phyloP scores from a whole-genome alignment of 2,113 vertebrate genomes.

The Rhipidura dahli region DNA sequence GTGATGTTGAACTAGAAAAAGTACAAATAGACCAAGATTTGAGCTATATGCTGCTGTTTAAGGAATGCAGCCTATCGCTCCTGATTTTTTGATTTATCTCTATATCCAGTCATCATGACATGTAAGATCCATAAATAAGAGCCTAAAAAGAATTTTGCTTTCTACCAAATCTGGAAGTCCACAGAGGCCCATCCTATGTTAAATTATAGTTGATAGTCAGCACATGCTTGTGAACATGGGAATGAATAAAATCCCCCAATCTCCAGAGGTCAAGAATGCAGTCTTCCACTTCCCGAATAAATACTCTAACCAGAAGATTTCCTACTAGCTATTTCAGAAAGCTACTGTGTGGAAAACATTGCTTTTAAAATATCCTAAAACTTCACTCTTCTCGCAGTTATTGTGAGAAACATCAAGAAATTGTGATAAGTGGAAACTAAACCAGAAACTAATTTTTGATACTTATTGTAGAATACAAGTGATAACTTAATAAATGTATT shows the following conservation, averaged over 20 bases:
- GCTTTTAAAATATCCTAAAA: not conserved
- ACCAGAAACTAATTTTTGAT: not conserved
- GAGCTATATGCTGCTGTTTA: not conserved
- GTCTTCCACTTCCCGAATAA: not conserved
- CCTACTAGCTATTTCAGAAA: not conserved
- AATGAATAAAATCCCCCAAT: not conserved
- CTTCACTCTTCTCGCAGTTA: not conserved
- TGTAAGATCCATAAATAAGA: not conserved
- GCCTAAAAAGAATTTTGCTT: not conserved
- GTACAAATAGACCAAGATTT: not conserved
- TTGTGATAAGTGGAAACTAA: not conserved
- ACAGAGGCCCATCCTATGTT: not conserved
- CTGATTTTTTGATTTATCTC: not conserved
- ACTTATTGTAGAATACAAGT: not conserved
- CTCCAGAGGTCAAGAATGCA: not conserved
- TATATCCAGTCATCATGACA: not conserved
- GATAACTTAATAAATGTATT: not conserved
- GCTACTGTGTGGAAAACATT: not conserved
- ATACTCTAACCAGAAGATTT: not conserved
- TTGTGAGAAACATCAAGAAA: not conserved
- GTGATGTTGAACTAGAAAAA: not conserved
- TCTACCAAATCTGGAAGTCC: not conserved
- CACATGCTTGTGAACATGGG: not conserved
- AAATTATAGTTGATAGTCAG: not conserved
- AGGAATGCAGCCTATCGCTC: not conserved